phyloP scores from a whole-genome alignment of 2,113 vertebrate species.

The Menura novaehollandiae region DNA sequence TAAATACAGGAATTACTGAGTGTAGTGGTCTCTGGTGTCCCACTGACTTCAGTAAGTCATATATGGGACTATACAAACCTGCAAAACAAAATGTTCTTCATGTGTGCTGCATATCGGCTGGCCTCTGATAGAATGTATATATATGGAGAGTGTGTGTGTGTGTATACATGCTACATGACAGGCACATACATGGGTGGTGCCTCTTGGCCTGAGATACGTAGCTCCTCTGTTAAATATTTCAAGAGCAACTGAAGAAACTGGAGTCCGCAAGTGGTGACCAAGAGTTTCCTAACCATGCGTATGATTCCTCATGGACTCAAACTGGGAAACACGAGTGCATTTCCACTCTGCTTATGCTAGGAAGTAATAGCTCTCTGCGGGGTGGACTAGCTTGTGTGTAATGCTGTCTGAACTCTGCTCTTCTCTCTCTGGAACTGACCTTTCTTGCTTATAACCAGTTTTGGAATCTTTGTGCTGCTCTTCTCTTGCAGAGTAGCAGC shows the following conservation, averaged over 20 bases:
- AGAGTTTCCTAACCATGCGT: background rate
- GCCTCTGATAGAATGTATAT: background rate
- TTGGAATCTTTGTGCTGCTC: background rate
- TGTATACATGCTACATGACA: background rate
- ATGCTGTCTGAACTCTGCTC: background rate
- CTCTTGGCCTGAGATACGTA: background rate
- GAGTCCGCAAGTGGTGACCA: background rate
- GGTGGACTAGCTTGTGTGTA: background rate
- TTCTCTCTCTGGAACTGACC: background rate
- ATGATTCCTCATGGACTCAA: background rate
- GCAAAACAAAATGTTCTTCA: background rate
- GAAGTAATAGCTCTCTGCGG: background rate
- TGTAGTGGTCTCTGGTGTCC: background rate
- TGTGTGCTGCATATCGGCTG: background rate
- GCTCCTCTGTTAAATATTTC: background rate
- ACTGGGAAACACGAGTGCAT: background rate
- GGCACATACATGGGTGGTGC: background rate
- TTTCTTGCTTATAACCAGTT: background rate
- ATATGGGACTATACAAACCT: background rate
- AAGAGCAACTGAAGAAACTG: background rate
- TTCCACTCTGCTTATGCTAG: background rate
- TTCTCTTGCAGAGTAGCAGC: background rate
- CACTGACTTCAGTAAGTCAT: background rate
- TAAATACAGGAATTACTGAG: background rate
- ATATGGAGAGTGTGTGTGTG: rapidly evolving